A percentile compares a stretch with the other conserved stretches of the same genome.
These are phyloP conservation scores for Drosophila tristis DNA, from an alignment of 1,140 invertebrate species.

Conservation along the genomic window DNA sequence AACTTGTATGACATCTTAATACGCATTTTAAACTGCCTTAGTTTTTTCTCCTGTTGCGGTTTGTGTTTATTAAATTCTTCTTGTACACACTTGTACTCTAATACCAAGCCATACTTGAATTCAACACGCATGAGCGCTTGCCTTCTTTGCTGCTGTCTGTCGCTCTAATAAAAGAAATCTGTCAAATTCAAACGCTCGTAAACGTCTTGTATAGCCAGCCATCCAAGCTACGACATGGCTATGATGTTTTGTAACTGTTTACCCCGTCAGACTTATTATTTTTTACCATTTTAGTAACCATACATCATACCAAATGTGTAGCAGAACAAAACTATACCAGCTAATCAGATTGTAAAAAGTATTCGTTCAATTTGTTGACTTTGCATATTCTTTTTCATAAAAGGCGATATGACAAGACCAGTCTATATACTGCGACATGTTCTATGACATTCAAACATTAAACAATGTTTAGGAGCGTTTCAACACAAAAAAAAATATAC, in stretches of 20 bases:
- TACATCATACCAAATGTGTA: not conserved
- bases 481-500: not conserved
- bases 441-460: too few relatives aligned
- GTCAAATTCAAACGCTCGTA: conserved; percentile 81
- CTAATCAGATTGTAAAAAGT: conserved; percentile 34
- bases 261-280: conserved; percentile 30
- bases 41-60: conserved; percentile 42
- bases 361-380: too few relatives aligned
- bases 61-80: conserved; percentile 72
- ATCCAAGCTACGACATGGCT: conserved; percentile 4
- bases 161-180: conserved; percentile 80
- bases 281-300: not conserved
- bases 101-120: conserved; percentile 29
- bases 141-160: conserved; percentile 63
- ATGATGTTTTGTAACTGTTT: conserved; percentile 69
- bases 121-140: conserved; percentile 63
- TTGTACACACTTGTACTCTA: conserved; percentile 7
- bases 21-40: conserved; percentile 48
- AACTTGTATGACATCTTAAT: conserved; percentile 72
- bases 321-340: conserved; percentile 28
- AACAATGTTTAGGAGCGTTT: too few relatives aligned
- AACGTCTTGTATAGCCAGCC: conserved; percentile 67
- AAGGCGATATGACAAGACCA: too few relatives aligned
- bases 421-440: too few relatives aligned
- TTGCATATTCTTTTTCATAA: not conserved